A percentile compares a stretch with the other conserved stretches of the same genome.
Conservation (phyloP, 2,797 vertebrate species). For the Ispidina picta region DNA sequence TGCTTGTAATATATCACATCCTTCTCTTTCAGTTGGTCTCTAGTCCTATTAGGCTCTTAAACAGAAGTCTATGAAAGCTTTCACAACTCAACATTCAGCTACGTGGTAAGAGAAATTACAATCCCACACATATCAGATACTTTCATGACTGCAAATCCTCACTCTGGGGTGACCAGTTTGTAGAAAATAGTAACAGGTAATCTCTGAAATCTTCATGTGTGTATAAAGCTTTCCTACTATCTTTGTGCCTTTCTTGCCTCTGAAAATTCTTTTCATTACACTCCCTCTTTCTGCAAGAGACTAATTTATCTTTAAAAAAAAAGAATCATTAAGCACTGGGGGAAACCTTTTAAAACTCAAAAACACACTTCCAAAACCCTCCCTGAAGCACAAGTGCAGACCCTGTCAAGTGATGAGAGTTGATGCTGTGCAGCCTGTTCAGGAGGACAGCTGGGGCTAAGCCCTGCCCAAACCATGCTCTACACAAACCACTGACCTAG, state of each 20-base stretch:
- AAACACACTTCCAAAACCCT: background rate
- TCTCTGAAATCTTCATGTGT: background rate
- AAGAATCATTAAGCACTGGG: background rate
- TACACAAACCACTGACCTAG: rapidly evolving
- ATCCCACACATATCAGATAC: rapidly evolving
- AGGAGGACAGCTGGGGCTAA: background rate
- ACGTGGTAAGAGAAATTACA: background rate
- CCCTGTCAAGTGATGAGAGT: background rate
- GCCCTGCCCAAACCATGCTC: background rate
- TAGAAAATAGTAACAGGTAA: background rate
- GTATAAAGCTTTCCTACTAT: background rate
- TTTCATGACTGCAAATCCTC: background rate
- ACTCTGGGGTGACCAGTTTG: background rate
- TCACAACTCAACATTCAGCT: background rate
- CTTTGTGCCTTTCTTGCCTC: background rate
- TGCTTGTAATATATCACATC: background rate
- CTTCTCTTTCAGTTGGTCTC: background rate
- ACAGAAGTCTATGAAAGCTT: background rate
- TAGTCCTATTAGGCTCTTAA: rapidly evolving
- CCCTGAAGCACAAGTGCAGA: rapidly evolving
- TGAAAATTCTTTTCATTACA: background rate
- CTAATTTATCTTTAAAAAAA: background rate
- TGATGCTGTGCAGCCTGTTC: rapidly evolving
- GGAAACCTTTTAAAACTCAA: background rate
- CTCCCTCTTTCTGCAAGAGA: background rate